phyloP scores from a whole-genome alignment of 2,888 invertebrate genomes.

The Trilocha varians region DNA sequence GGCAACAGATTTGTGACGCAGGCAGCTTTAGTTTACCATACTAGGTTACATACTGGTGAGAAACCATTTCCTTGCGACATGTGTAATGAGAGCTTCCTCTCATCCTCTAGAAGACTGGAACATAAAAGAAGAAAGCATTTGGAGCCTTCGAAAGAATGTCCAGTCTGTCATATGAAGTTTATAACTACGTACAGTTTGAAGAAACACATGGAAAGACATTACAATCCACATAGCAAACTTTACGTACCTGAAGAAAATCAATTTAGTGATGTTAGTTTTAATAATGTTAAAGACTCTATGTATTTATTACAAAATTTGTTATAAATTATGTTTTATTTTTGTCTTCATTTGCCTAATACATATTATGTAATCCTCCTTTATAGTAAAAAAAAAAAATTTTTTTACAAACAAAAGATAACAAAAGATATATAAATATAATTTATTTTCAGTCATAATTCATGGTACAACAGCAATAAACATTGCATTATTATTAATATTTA shows the following conservation, averaged over 20 bases:
- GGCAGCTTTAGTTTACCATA: slow-evolving; percentile 48
- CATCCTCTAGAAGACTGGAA: slow-evolving; percentile 49
- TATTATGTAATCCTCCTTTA: background rate
- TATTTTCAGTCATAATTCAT: no score
- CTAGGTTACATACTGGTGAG: slow-evolving; percentile 55
- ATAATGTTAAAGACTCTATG: background rate
- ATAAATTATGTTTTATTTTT: background rate
- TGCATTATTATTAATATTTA: background rate
- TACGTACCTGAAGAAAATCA: slow-evolving; percentile 22
- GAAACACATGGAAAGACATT: slow-evolving; percentile 45
- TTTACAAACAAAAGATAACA: no score
- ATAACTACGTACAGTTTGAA: slow-evolving; percentile 31
- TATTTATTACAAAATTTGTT: slow-evolving; percentile 5
- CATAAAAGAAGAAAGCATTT: slow-evolving; percentile 48
- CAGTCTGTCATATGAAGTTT: slow-evolving; percentile 45
- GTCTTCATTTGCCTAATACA: background rate
- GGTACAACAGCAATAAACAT: no score
- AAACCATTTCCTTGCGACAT: slow-evolving; percentile 49
- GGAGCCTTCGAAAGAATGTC: slow-evolving; percentile 44
- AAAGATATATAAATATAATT: no score
- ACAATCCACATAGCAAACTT: slow-evolving; percentile 50
- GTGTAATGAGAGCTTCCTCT: slow-evolving; percentile 50
- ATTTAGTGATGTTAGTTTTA: background rate
- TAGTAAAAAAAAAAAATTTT: no score
- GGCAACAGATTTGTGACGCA: slow-evolving; percentile 49